phyloP scores from a whole-genome alignment of 2,888 invertebrate species.

The Miltochrista miniata region DNA sequence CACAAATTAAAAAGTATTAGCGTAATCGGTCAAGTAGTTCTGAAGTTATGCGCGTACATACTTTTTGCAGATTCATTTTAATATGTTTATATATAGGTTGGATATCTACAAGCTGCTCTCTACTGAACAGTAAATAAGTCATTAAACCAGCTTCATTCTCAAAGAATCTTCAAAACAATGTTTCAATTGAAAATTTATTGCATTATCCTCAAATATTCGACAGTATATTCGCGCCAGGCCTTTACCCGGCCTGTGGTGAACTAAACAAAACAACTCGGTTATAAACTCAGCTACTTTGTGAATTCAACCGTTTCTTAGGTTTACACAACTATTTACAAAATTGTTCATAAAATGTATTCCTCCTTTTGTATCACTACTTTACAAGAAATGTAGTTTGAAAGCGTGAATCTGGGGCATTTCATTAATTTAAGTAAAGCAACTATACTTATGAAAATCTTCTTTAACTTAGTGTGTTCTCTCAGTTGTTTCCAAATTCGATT shows the following conservation, averaged over 20 bases:
- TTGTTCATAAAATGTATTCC: constrained; percentile 24
- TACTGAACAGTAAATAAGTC: not conserved
- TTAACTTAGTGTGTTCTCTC: not conserved
- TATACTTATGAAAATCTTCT: not conserved
- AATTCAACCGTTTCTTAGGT: constrained; percentile 37
- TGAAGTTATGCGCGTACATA: no score
- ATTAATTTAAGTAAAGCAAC: constrained; percentile 7
- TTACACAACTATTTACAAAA: constrained; percentile 45
- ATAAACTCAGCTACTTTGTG: constrained; percentile 39
- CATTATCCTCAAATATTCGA: constrained; percentile 31
- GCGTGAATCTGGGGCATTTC: constrained; percentile 22
- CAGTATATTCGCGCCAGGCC: constrained; percentile 34
- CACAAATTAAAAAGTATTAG: no score
- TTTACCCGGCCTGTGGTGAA: constrained; percentile 25
- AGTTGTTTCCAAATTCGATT: not conserved
- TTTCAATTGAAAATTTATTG: constrained; percentile 23
- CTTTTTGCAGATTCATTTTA: no score
- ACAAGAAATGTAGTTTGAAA: constrained; percentile 8
- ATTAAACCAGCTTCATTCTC: not conserved
- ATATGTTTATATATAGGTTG: no score
- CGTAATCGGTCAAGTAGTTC: no score
- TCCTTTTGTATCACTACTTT: constrained; percentile 9
- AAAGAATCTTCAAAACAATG: constrained; percentile 15
- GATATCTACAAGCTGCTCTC: not conserved
- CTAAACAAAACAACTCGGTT: constrained; percentile 42